Conservation (phyloP, 2,888 invertebrate genomes). For the Prostheceraeus crozeri region DNA sequence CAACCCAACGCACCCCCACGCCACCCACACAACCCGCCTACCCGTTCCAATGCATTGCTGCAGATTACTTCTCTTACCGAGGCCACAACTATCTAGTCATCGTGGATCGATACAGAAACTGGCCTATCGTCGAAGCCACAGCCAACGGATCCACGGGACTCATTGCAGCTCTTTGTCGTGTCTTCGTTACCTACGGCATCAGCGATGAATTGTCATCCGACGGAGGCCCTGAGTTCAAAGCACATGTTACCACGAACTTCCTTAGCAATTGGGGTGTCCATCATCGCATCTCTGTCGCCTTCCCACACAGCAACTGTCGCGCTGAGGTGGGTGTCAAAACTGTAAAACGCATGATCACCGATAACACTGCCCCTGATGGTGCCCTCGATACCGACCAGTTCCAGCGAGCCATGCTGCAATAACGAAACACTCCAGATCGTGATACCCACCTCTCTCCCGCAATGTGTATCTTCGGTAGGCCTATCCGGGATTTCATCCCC, state of each 20-base stretch:
- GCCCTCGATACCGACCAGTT: constrained; percentile 39
- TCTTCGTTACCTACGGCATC: constrained; percentile 43
- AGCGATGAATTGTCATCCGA: constrained; percentile 43
- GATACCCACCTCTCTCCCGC: constrained; percentile 43
- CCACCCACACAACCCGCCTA: constrained; percentile 41
- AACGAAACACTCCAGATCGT: constrained; percentile 43
- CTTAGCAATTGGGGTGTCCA: constrained; percentile 30
- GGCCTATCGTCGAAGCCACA: constrained; percentile 42
- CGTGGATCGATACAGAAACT: constrained; percentile 44
- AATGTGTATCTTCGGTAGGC: constrained; percentile 37
- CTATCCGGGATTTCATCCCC: not conserved
- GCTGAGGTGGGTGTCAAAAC: constrained; percentile 6
- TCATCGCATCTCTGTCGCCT: constrained; percentile 18
- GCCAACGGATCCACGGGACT: constrained; percentile 38
- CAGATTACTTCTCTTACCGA: constrained; percentile 40
- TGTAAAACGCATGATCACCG: constrained; percentile 3
- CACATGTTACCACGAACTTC: constrained; percentile 41
- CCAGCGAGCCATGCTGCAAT: constrained; percentile 36
- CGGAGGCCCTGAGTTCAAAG: constrained; percentile 43
- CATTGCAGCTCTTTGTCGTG: constrained; percentile 40
- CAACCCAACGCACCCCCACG: constrained; percentile 39
- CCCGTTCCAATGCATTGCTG: constrained; percentile 41
- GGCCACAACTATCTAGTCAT: constrained; percentile 42
- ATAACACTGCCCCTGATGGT: constrained; percentile 38
- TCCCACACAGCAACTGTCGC: constrained; percentile 19